Base-by-base conservation (phyloP, 2,113 vertebrate genomes). In the Prunella fulvescens region DNA sequence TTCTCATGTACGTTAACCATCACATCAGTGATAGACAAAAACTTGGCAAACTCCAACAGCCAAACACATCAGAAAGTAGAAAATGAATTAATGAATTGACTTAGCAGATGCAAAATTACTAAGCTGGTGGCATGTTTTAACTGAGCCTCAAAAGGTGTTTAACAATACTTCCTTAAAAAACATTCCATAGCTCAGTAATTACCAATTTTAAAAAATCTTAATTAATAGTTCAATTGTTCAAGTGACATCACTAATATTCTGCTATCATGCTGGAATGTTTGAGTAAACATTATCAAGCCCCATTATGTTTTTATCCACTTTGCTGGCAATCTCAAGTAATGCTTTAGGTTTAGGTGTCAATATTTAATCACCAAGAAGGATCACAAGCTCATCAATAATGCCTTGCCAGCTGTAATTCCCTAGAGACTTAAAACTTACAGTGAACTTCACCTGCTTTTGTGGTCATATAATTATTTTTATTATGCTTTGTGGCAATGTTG, bases 401-500 rank as follows among this genome's bases (percentile, higher is more conserved):
- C 71, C 92, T 89, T 96, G 83, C 91, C 88, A 91, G 33, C 90
- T 56, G 37, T 44, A 66, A 20, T 74, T 90, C 97, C 83, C 81
- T 53, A 35, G 67, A 94, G 92, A 92, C 81, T 73, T 80, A 62
- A 95, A 96, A 95, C 97, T 97, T 94, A 90, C 88, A 84, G 66
- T 76, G 95, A 96, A 80, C 92, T 83, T 95, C 91, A 87, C 90
- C 54, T 92, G 71, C 86, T 77, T 96, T 96, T 95, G 45, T 84
- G 93, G 92, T 80, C 95, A 88, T 72, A 88, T 97, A 95, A 97
- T 98, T 96, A 97, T 98, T 98, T 98, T 98, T 97, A 97, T 97
- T 92, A 95, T 37, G 88, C 93, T 96, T 95, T 90, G 80, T 95
- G 95, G 89, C 66, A 78, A 90, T 42, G 58, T 78, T 80, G 87